Percentiles rank a stretch among this genome's conserved stretches.
These are phyloP conservation scores for Oligia latruncula DNA, from an alignment of 2,888 invertebrate species.

Conservation along the genomic window DNA sequence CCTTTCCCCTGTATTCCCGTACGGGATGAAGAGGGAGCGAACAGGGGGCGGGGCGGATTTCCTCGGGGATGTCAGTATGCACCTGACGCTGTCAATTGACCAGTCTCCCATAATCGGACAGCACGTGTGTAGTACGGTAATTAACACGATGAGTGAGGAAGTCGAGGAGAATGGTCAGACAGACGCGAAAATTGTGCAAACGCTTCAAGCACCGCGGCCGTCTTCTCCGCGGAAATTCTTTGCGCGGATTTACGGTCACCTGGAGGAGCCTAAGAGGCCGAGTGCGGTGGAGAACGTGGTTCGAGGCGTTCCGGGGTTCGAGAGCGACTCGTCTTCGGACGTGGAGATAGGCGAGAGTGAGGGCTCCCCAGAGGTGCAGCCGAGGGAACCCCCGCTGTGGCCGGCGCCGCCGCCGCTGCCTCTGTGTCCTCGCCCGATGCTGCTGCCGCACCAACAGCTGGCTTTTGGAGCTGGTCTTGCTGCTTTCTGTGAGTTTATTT, in stretches of 20 bases:
- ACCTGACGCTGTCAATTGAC: slow-evolving; percentile 84
- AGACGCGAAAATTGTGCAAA: slow-evolving; percentile 72
- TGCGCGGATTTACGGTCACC: slow-evolving; percentile 94
- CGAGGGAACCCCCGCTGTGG: slow-evolving; percentile 74
- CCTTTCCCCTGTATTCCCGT: slow-evolving; percentile 73
- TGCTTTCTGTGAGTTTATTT: slow-evolving; percentile 88
- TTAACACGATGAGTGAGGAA: slow-evolving; percentile 74
- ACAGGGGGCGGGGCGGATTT: slow-evolving; percentile 75
- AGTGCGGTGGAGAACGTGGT: slow-evolving; percentile 69
- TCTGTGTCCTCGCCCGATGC: slow-evolving; percentile 84
- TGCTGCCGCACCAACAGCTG: slow-evolving; percentile 86
- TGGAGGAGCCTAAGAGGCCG: slow-evolving; percentile 87
- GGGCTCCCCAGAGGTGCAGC: slow-evolving; percentile 59
- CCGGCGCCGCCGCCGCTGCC: slow-evolving; percentile 84
- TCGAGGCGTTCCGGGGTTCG: slow-evolving; percentile 62
- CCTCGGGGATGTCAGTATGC: slow-evolving; percentile 73
- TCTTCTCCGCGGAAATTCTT: slow-evolving; percentile 95
- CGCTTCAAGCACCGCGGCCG: slow-evolving; percentile 86
- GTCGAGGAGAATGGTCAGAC: slow-evolving; percentile 65
- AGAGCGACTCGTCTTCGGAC: slow-evolving; percentile 87
- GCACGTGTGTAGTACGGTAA: slow-evolving; percentile 72
- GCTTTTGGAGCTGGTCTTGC: slow-evolving; percentile 91
- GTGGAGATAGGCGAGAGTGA: slow-evolving; percentile 83
- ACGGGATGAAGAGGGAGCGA: slow-evolving; percentile 72
- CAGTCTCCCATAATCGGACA: slow-evolving; percentile 72